Conservation (phyloP, 2,888 invertebrate species). For the Archips xylosteana region DNA sequence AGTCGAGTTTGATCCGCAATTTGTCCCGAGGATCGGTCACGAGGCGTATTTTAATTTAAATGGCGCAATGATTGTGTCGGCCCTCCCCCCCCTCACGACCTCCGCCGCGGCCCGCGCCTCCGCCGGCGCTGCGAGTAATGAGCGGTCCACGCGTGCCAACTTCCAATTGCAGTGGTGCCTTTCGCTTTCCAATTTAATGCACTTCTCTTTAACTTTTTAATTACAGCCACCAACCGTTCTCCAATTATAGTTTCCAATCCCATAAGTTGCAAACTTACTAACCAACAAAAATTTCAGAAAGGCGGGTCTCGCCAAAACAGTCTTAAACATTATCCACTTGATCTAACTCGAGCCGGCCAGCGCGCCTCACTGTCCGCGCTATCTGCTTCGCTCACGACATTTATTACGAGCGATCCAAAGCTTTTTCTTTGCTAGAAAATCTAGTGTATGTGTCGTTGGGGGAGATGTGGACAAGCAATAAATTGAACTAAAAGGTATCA, state of each 20-base stretch:
- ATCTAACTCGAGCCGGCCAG: too few species aligned
- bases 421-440: too few species aligned
- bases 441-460: too few species aligned
- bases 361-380: too few species aligned
- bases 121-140: constrained; percentile 14
- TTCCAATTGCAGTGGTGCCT: constrained; percentile 20
- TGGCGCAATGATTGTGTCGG: constrained; percentile 49
- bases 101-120: not conserved
- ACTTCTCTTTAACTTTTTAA: not conserved
- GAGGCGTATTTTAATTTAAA: constrained; percentile 62
- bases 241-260: not conserved
- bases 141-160: constrained; percentile 35
- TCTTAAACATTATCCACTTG: not conserved
- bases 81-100: constrained; percentile 1
- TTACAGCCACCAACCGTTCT: not conserved
- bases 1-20: constrained; percentile 61
- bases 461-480: too few species aligned
- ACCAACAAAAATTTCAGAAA: not conserved
- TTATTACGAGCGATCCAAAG: too few species aligned
- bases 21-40: constrained; percentile 61
- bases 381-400: too few species aligned
- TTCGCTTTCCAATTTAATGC: constrained; percentile 38
- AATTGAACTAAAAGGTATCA: too few species aligned
- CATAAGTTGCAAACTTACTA: not conserved
- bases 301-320: not conserved